Evolutionary conservation across 37 sponge, comb jelly and placozoan genomes (phyloP).

Genomic region (Aplysina aerophoba): DNA sequence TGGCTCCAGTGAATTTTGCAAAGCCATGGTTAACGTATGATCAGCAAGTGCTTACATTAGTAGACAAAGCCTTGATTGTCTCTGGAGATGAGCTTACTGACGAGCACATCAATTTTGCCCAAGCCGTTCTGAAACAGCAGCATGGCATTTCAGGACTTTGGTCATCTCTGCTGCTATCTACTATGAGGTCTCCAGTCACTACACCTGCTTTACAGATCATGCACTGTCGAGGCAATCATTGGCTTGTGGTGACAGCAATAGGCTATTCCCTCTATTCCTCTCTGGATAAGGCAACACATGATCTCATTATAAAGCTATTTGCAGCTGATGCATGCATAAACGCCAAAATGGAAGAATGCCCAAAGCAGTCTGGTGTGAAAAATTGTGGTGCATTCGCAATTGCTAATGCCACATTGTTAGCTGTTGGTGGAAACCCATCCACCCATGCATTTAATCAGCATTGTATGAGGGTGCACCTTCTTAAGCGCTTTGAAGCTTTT

Average conservation of each 20-base stretch:
- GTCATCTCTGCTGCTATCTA: too few species aligned
- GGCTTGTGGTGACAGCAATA: slow-evolving; percentile 49
- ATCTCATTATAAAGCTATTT: slow-evolving; percentile 9
- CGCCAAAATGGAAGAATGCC: slow-evolving; percentile 22
- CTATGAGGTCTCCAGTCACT: too few species aligned
- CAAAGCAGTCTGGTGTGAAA: slow-evolving; percentile 40
- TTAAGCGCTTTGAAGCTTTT: slow-evolving; percentile 27
- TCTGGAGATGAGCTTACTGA: too few species aligned
- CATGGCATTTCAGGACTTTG: too few species aligned
- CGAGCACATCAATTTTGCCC: too few species aligned
- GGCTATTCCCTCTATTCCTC: slow-evolving; percentile 42
- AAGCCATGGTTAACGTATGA: too few species aligned
- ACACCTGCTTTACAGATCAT: slow-evolving; percentile 47
- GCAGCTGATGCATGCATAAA: not conserved
- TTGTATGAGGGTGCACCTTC: slow-evolving; percentile 43
- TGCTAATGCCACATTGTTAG: slow-evolving; percentile 34
- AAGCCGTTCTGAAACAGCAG: too few species aligned
- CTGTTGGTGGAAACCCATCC: not conserved
- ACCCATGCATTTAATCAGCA: slow-evolving; percentile 29
- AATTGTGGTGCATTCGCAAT: slow-evolving; percentile 63
- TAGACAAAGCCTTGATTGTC: too few species aligned
- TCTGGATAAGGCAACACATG: slow-evolving; percentile 31
- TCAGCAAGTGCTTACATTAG: too few species aligned
- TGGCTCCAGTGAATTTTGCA: too few species aligned
- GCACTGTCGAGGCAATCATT: slow-evolving; percentile 47